Conservation (phyloP, 2,797 vertebrate species). For the Propithecus perrieri region DNA sequence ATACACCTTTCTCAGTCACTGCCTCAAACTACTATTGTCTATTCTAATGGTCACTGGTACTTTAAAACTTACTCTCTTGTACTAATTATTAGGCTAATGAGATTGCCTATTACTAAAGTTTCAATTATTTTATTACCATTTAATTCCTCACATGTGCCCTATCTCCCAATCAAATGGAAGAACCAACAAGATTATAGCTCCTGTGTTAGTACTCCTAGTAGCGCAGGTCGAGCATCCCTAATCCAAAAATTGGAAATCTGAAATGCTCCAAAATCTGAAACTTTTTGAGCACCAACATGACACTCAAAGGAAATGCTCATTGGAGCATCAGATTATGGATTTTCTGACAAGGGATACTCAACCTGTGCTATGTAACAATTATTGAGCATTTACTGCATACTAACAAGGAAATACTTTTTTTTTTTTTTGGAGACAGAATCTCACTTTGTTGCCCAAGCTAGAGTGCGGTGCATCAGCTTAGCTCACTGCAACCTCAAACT, state of each 20-base stretch:
- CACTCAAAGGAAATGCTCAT: background rate
- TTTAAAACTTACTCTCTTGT: background rate
- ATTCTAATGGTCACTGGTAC: rapidly evolving
- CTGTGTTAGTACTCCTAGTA: background rate
- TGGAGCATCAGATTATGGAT: background rate
- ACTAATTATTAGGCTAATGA: background rate
- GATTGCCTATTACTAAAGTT: background rate
- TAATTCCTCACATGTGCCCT: background rate
- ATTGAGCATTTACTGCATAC: background rate
- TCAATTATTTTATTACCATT: background rate
- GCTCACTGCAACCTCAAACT: background rate
- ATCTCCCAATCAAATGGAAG: background rate
- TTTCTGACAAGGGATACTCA: background rate
- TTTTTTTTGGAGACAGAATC: background rate
- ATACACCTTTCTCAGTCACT: background rate
- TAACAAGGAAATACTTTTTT: background rate
- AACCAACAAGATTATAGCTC: background rate
- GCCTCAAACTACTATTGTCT: background rate
- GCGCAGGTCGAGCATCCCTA: background rate
- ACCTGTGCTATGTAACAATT: background rate
- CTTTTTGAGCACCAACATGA: background rate
- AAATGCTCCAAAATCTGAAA: background rate
- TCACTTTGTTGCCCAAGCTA: background rate
- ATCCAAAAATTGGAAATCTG: background rate
- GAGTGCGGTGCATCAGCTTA: background rate